Conservation (phyloP, 2,888 invertebrate species). For the Limnephilus auricula region DNA sequence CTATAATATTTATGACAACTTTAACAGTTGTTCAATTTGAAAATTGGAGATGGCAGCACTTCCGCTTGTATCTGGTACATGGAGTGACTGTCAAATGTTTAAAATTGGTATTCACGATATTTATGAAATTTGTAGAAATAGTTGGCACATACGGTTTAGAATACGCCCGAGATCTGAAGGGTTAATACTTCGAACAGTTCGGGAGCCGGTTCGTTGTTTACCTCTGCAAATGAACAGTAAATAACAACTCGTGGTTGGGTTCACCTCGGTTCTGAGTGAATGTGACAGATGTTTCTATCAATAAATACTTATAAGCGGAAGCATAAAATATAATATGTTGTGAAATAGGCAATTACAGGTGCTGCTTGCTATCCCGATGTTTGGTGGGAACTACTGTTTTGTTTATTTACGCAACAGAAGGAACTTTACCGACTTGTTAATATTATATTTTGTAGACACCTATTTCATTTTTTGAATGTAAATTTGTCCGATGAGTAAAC, state of each 20-base stretch:
- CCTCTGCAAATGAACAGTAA: neutral
- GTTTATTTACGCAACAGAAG: neutral
- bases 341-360: neutral
- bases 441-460: neutral
- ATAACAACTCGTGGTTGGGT: neutral
- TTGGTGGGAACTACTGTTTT: neutral
- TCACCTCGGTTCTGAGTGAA: slow-evolving; percentile 19
- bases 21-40: too few species aligned
- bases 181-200: neutral
- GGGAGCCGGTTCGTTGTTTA: neutral
- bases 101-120: too few species aligned
- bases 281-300: slow-evolving; percentile 38
- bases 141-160: too few species aligned
- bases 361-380: neutral
- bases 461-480: too few species aligned
- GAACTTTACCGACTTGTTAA: neutral
- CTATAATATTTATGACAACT: too few species aligned
- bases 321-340: neutral
- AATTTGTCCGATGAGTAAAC: too few species aligned
- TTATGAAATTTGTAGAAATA: too few species aligned
- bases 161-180: too few species aligned
- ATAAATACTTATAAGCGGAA: slow-evolving; percentile 37
- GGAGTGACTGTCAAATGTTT: too few species aligned
- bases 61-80: too few species aligned
- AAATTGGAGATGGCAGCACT: too few species aligned